phyloP scores from a whole-genome alignment of 2,888 invertebrate species.

The Matsumyia berberina region DNA sequence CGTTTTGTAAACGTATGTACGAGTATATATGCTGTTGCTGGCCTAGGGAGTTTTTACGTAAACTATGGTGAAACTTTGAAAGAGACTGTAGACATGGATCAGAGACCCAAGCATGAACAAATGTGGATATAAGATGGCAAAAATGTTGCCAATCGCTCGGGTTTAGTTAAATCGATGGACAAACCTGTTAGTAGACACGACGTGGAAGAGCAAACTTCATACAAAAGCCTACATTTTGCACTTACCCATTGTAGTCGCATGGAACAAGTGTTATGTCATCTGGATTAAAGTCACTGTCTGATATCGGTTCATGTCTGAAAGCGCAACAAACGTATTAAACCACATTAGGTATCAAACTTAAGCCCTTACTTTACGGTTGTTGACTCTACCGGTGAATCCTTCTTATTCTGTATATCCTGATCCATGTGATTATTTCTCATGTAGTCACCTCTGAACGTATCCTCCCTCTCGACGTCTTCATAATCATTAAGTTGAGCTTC shows the following conservation, averaged over 20 bases:
- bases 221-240: not conserved
- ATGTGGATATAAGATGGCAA: no score
- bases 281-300: constrained; percentile 83
- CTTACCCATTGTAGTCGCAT: constrained; percentile 83
- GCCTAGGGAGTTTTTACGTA: no score
- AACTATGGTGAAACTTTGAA: no score
- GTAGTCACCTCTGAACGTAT: constrained; percentile 46
- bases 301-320: constrained; percentile 83
- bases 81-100: no score
- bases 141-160: no score
- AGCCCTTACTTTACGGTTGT: constrained; percentile 59
- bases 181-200: no score
- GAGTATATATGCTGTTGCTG: no score
- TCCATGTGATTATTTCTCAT: constrained; percentile 42
- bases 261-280: constrained; percentile 83
- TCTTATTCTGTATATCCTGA: constrained; percentile 48
- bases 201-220: no score
- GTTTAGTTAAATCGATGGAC: no score
- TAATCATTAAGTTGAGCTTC: constrained; percentile 82
- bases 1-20: no score
- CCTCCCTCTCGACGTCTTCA: constrained; percentile 66
- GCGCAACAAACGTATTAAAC: constrained; percentile 29
- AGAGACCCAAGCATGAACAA: no score
- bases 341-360: not conserved
- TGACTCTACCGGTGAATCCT: constrained; percentile 31